Conservation (phyloP, 2,888 invertebrate species). For the Spilosoma lubricipeda region DNA sequence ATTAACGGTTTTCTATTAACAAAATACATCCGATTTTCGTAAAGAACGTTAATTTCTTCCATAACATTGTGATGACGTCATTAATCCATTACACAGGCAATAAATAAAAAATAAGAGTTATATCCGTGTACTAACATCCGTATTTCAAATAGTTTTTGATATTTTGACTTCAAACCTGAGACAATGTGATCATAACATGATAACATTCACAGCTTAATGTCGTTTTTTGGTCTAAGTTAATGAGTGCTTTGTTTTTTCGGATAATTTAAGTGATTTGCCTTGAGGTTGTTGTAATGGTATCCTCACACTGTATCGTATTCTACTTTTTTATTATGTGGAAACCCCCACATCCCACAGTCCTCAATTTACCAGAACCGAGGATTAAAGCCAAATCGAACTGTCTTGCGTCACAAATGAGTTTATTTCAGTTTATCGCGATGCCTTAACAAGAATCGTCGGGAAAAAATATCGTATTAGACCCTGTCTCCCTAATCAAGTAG, state of each 20-base stretch:
- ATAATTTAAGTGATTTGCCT: conserved; percentile 12
- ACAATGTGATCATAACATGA: conserved; percentile 42
- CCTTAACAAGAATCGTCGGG: neutral
- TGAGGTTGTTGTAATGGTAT: neutral
- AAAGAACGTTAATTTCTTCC: neutral
- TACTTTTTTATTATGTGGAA: neutral
- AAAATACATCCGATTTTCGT: neutral
- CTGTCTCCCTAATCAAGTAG: neutral
- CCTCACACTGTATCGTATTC: neutral
- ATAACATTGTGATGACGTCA: neutral
- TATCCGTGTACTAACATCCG: conserved; percentile 43
- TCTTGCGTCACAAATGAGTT: neutral
- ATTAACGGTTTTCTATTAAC: no score
- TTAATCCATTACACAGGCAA: neutral
- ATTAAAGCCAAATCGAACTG: neutral
- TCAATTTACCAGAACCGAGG: neutral
- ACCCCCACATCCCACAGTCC: neutral
- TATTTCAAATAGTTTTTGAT: conserved; percentile 9
- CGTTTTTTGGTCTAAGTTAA: conserved; percentile 27
- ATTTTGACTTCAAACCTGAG: conserved; percentile 34
- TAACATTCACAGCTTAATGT: conserved; percentile 28
- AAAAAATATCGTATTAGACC: neutral
- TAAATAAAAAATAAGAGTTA: conserved; percentile 20
- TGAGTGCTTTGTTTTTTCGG: conserved; percentile 30
- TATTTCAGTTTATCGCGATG: neutral